phyloP scores from a whole-genome alignment of 2,888 invertebrate species.

The Eupithecia tripunctaria region DNA sequence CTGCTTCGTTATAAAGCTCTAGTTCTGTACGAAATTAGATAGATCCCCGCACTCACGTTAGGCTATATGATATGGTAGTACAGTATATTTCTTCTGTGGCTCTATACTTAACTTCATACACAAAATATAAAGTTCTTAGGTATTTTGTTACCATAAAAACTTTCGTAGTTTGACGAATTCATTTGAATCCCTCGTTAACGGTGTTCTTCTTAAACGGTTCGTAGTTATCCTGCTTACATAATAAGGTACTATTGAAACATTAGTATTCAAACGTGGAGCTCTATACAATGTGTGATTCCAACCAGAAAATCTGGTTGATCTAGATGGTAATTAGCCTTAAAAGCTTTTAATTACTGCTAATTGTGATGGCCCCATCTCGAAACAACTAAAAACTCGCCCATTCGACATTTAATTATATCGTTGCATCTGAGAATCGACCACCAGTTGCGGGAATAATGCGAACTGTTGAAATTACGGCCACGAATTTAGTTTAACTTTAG shows the following conservation, averaged over 20 bases:
- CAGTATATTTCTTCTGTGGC: too few species aligned
- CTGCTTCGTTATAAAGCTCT: neutral
- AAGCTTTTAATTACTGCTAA: conserved; percentile 5
- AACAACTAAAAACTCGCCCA: conserved; percentile 10
- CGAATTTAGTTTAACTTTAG: neutral
- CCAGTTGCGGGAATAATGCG: conserved; percentile 3
- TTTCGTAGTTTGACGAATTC: too few species aligned
- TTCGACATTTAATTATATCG: conserved; percentile 9
- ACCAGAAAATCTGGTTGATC: neutral
- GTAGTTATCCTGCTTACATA: too few species aligned
- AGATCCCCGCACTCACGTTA: neutral
- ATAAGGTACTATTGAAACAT: neutral
- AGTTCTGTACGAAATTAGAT: neutral
- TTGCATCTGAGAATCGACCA: conserved; percentile 14
- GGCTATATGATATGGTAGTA: too few species aligned
- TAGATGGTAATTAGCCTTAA: neutral
- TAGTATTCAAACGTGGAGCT: neutral
- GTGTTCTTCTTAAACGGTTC: too few species aligned
- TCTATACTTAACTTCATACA: neutral
- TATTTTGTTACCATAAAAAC: too few species aligned
- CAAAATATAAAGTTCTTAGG: neutral
- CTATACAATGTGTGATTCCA: neutral
- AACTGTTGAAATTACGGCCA: neutral
- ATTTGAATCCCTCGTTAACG: too few species aligned
- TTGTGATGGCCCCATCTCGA: conserved; percentile 11